Evolutionary conservation across 2,113 vertebrate species (phyloP).

Genomic region (Zootoca vivipara): DNA sequence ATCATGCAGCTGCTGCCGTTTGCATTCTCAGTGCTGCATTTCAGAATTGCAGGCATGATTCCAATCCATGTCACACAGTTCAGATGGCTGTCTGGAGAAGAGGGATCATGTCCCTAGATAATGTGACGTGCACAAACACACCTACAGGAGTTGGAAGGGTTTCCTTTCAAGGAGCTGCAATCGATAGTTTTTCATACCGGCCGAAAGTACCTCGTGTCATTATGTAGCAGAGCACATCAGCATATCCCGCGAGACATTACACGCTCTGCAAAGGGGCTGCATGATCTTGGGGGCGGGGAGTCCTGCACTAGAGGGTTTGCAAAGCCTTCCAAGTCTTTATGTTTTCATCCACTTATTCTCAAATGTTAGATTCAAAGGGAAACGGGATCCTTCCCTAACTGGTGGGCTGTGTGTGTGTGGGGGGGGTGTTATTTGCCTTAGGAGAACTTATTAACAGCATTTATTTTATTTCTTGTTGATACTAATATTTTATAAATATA

Average conservation of each 20-base stretch:
- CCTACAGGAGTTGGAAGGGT: neutral
- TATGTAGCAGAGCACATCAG: neutral
- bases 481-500: no score
- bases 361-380: neutral
- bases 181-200: neutral
- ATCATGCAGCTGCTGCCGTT: neutral
- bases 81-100: neutral
- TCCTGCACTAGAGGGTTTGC: neutral
- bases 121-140: neutral
- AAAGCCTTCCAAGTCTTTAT: neutral
- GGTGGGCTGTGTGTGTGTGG: no score
- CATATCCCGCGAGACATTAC: no score
- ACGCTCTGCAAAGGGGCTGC: no score
- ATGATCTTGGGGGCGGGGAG: no score
- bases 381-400: no score
- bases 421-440: no score
- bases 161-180: neutral
- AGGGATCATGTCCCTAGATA: neutral
- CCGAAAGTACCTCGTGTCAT: neutral
- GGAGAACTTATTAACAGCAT: no score
- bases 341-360: neutral
- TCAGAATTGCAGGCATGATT: neutral
- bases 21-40: neutral
- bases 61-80: neutral
- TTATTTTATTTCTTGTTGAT: no score